These are phyloP conservation scores for Stegodyphus dumicola DNA, from an alignment of 1,140 invertebrate species.

Conservation along the genomic window DNA sequence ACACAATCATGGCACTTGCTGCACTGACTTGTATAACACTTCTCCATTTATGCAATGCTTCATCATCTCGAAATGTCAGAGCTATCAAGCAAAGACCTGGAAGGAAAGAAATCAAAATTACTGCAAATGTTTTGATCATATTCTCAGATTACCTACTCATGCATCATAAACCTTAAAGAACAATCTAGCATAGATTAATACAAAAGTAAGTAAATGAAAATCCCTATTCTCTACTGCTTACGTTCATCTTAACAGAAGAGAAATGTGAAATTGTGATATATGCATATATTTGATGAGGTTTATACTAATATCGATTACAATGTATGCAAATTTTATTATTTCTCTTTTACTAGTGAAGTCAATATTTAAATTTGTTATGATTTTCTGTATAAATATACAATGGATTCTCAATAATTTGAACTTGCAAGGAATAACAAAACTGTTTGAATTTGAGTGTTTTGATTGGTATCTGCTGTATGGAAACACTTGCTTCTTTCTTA, in stretches of 20 bases:
- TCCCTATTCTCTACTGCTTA: background rate
- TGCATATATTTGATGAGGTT: background rate
- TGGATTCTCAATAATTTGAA: no score
- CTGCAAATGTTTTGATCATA: no score
- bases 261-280: background rate
- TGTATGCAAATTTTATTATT: no score
- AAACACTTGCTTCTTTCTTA: no score
- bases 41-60: slow-evolving; percentile 68
- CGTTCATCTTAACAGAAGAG: background rate
- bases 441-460: no score
- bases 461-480: no score
- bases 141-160: background rate
- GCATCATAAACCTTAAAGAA: background rate
- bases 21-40: slow-evolving; percentile 66
- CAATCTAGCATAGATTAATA: background rate
- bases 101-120: slow-evolving; percentile 61
- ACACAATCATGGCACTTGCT: slow-evolving; percentile 70
- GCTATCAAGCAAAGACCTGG: slow-evolving; percentile 74
- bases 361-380: no score
- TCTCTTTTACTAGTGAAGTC: no score
- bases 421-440: no score
- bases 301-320: no score
- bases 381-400: no score
- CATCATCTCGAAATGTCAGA: slow-evolving; percentile 69
- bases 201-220: background rate